A percentile compares a stretch with the other conserved stretches of the same genome.
Evolutionary conservation across 2,113 vertebrate genomes (phyloP).

Genomic region (Otocyon megalotis): DNA sequence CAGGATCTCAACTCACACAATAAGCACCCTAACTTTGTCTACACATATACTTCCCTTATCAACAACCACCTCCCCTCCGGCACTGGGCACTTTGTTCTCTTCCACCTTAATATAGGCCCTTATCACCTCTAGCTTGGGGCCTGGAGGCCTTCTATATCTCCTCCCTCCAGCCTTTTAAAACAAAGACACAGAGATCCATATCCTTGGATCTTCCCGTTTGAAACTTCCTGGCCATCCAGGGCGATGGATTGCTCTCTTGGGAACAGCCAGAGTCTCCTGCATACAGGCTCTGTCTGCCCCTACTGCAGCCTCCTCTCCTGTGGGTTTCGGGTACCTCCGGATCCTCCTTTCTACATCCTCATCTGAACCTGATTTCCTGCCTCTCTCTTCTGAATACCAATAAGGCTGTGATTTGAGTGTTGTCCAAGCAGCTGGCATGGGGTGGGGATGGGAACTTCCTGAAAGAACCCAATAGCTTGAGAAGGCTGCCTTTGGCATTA

Average conservation of each 20-base stretch:
- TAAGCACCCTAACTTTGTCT: background rate
- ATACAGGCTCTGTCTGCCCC: background rate
- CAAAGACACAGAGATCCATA: background rate
- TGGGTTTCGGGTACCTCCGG: background rate
- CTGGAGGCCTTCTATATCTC: background rate
- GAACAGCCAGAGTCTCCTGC: background rate
- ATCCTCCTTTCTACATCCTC: background rate
- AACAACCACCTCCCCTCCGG: background rate
- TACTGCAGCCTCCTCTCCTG: background rate
- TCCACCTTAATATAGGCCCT: background rate
- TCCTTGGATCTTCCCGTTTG: background rate
- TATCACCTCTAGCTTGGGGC: background rate
- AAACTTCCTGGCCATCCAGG: too few relatives aligned
- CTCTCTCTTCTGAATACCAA: conserved; percentile 11
- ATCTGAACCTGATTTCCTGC: background rate
- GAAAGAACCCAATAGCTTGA: background rate
- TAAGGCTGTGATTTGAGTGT: background rate
- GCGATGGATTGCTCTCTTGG: background rate
- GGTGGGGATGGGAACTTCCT: background rate
- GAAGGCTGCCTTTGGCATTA: background rate
- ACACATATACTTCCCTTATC: background rate
- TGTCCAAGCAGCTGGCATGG: background rate
- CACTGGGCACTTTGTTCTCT: background rate
- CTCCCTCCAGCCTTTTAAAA: background rate
- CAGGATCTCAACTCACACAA: background rate